Base-by-base conservation (phyloP, 2,888 invertebrate species). In the Agriotes lineatus region DNA sequence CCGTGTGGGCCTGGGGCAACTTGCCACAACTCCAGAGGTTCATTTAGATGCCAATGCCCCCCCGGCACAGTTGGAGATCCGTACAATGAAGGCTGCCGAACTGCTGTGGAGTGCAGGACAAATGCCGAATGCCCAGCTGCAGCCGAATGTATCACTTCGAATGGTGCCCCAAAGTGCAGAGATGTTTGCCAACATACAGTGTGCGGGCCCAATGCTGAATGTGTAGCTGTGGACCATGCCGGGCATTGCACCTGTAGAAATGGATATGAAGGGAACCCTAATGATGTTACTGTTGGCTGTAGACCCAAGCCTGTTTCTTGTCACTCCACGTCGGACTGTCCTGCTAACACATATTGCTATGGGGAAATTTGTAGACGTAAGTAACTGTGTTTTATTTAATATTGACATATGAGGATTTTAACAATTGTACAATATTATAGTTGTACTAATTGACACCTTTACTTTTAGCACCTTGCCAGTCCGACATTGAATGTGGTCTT, bases 201-300 rank as follows among this genome's bases (percentile, higher is more conserved):
- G 70, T 96, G 96, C 85, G 95, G 95, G 62, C 88, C 89, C 1
- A 96, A 96, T 83, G 89, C 96, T 22, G 94, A 95, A 80, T 96
- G 96, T 82, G 82, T 90, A 67, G 90, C 94, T 68, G 85, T 88
- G 63, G 89, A 93, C 78, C 96, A 96, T 82, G 86, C 86, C 35
- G 93, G 91, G 10, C 88, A 90, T 76, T 96, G 96, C 80, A 90
- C 90, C 76, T 96, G 96, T 82, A 89, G 90, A 77, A 82, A 85
- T 73, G 95, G 93, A 61, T 96, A 92, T 80, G 88, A 91, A 80
- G 95, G 95, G 65, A 90, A 93, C 84, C 90, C 94, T 35, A 88
- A 88, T 70, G 91, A 92, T 82, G 85, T 90, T 50, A 86, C 85
- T 71, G 78, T 87, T 71, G 96, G 95, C 44, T 96, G 96, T 81